Conservation (phyloP, 2,888 invertebrate species). For the Osedax fenrisi region DNA sequence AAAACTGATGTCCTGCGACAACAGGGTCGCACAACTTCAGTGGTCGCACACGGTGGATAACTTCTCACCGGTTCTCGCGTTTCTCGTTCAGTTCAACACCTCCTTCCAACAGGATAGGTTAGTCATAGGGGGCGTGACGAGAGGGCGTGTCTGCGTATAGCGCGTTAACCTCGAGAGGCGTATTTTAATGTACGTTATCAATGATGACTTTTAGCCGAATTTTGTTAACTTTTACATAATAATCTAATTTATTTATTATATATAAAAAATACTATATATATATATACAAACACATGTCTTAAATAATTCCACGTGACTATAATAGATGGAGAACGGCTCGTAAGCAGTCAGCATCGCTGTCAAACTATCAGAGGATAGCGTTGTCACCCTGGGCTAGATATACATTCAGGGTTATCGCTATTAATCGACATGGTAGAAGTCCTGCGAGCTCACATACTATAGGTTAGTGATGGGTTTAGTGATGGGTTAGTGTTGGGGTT, state of each 20-base stretch:
- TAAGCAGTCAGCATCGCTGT: conserved; percentile 31
- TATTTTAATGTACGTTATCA: too few species aligned
- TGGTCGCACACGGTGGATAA: conserved; percentile 35
- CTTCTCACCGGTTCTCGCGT: conserved; percentile 35
- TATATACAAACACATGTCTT: too few species aligned
- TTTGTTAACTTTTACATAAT: too few species aligned
- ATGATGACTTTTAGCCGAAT: too few species aligned
- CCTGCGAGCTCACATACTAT: conserved; percentile 21
- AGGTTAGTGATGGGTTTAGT: too few species aligned
- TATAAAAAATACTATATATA: too few species aligned
- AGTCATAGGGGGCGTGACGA: too few species aligned
- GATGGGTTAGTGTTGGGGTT: too few species aligned
- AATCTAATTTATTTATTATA: too few species aligned
- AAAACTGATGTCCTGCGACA: conserved; percentile 33
- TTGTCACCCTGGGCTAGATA: conserved; percentile 38
- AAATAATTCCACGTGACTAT: too few species aligned
- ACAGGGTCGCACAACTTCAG: conserved; percentile 34
- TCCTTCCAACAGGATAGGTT: conserved; percentile 34
- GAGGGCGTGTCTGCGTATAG: too few species aligned
- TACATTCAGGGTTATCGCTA: conserved; percentile 34
- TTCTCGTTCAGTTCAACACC: conserved; percentile 37
- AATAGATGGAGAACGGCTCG: conserved; percentile 36
- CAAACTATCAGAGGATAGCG: conserved; percentile 34
- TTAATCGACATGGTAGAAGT: conserved; percentile 28
- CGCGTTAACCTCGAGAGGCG: too few species aligned